Evolutionary conservation across 2,888 invertebrate species (phyloP).

Genomic region (Teleiodes luculella): DNA sequence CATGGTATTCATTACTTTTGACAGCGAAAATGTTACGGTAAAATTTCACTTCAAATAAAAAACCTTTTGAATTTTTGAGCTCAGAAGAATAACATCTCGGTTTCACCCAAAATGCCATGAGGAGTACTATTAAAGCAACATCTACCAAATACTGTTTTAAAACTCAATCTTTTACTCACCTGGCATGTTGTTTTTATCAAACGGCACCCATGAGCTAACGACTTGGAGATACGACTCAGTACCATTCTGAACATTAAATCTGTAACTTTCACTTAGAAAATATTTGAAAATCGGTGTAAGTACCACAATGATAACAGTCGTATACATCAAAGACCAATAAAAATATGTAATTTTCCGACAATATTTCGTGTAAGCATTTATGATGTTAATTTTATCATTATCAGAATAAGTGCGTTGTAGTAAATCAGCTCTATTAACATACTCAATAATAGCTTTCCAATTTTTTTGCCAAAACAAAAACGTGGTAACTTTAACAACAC

Average conservation of each 20-base stretch:
- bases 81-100: too few species aligned
- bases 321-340: slow-evolving; percentile 61
- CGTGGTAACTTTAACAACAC: slow-evolving; percentile 51
- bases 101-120: too few species aligned
- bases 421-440: slow-evolving; percentile 53
- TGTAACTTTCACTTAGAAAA: slow-evolving; percentile 42
- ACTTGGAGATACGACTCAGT: slow-evolving; percentile 51
- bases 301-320: slow-evolving; percentile 54
- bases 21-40: too few species aligned
- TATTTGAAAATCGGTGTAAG: slow-evolving; percentile 53
- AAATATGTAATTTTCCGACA: slow-evolving; percentile 56
- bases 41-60: too few species aligned
- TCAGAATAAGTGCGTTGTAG: slow-evolving; percentile 38
- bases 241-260: slow-evolving; percentile 47
- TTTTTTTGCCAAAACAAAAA: slow-evolving; percentile 54
- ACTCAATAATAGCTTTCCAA: slow-evolving; percentile 56
- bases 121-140: too few species aligned
- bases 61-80: too few species aligned
- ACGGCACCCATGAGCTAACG: slow-evolving; percentile 67
- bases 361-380: slow-evolving; percentile 48
- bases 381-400: slow-evolving; percentile 33
- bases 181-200: slow-evolving; percentile 45
- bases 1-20: too few species aligned
- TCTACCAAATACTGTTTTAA: too few species aligned
- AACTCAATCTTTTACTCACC: neutral